Conservation (phyloP, 1,140 invertebrate species). For the Drosophila ambigua region DNA sequence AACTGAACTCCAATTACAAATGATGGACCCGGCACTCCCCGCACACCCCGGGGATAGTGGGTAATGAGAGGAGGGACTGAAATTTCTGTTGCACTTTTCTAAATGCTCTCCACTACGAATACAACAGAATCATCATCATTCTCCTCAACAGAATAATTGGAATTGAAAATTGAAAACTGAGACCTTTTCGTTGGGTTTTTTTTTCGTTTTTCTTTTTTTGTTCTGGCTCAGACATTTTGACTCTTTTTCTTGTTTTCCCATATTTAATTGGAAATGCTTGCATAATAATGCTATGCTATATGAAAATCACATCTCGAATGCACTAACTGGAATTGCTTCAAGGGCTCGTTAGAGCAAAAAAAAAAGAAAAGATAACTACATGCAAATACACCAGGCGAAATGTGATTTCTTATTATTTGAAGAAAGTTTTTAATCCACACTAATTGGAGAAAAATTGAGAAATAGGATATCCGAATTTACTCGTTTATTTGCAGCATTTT, state of each 20-base stretch:
- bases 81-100: conserved; percentile 34
- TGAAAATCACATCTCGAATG: background rate
- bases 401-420: too few species aligned
- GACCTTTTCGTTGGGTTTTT: conserved; percentile 3
- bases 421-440: background rate
- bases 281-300: conserved; percentile 48
- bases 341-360: conserved; percentile 4
- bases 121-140: too few species aligned
- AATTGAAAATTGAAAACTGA: conserved; percentile 25
- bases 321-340: conserved; percentile 1
- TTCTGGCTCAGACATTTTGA: conserved; percentile 26
- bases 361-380: background rate
- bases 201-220: too few species aligned
- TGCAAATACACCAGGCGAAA: background rate
- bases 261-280: conserved; percentile 27
- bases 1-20: conserved; percentile 22
- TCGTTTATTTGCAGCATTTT: too few species aligned
- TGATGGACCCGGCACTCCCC: conserved; percentile 10
- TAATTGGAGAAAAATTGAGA: background rate
- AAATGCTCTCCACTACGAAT: background rate
- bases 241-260: conserved; percentile 23
- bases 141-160: conserved; percentile 1
- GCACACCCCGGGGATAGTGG: background rate
- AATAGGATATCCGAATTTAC: too few species aligned
- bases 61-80: background rate